Conservation (phyloP, 2,113 vertebrate genomes). For the Aegithalos caudatus region DNA sequence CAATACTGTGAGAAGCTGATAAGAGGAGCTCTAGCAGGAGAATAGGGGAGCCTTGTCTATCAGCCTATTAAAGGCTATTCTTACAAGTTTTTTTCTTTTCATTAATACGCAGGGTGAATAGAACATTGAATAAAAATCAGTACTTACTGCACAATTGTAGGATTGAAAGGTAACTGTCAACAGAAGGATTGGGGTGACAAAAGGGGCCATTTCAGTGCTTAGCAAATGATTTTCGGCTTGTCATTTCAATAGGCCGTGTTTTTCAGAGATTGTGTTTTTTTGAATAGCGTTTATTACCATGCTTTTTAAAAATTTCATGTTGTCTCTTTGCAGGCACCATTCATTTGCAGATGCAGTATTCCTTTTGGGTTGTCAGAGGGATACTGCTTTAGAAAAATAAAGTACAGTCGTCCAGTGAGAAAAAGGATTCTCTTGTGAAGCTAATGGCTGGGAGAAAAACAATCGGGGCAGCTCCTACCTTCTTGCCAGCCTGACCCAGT, state of each 20-base stretch:
- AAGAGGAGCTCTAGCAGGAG: conserved; percentile 78
- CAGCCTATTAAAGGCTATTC: conserved; percentile 85
- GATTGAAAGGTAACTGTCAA: conserved; percentile 97
- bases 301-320: conserved; percentile 66
- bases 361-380: conserved; percentile 65
- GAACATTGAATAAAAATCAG: conserved; percentile 86
- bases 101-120: conserved; percentile 85
- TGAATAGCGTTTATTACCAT: conserved; percentile 84
- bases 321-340: conserved; percentile 69
- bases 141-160: conserved; percentile 83
- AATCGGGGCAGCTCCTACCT: conserved; percentile 57
- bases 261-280: conserved; percentile 84
- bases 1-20: conserved; percentile 83
- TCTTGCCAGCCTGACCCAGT: conserved; percentile 56
- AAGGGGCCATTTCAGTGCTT: conserved; percentile 74
- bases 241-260: conserved; percentile 84
- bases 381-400: conserved; percentile 63
- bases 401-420: conserved; percentile 45
- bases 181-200: conserved; percentile 81
- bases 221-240: conserved; percentile 84
- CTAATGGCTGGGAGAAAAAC: conserved; percentile 24
- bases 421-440: conserved; percentile 32
- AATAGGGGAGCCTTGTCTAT: conserved; percentile 82
- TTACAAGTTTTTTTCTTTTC: conserved; percentile 80
- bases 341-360: conserved; percentile 59